Percentiles rank a stretch among this genome's conserved stretches.
These are phyloP conservation scores for Aphelocoma californica DNA, from an alignment of 2,797 vertebrate species.

Conservation along the genomic window DNA sequence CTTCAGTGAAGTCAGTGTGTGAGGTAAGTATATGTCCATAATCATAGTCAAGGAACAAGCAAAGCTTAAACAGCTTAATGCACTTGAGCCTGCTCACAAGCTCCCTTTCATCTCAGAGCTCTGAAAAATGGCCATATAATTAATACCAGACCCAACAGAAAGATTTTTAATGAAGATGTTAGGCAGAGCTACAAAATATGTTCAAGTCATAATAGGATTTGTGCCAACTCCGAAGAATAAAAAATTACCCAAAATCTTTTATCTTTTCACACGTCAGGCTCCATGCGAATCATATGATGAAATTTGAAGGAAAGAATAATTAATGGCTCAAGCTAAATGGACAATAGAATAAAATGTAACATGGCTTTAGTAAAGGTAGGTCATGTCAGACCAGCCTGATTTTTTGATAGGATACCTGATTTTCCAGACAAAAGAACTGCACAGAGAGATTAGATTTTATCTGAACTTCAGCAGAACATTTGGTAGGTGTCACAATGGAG, in stretches of 20 bases:
- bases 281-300: not conserved
- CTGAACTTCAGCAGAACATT: constrained; percentile 46
- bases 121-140: not conserved
- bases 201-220: not conserved
- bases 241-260: not conserved
- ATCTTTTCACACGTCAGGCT: not conserved
- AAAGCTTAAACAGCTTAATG: not conserved
- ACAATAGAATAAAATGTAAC: constrained; percentile 30
- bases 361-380: not conserved
- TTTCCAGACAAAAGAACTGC: constrained; percentile 59
- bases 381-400: constrained; percentile 59
- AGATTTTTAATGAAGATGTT: not conserved
- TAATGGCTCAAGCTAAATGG: not conserved
- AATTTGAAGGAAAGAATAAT: constrained; percentile 24
- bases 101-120: not conserved
- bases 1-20: not conserved
- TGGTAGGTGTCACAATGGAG: constrained; percentile 16
- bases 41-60: not conserved
- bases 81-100: not conserved
- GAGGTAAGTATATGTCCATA: not conserved
- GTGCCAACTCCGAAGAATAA: not conserved
- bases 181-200: not conserved
- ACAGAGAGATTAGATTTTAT: constrained; percentile 57
- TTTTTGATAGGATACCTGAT: constrained; percentile 25
- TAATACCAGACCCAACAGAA: not conserved